Base-by-base conservation (phyloP, 2,888 invertebrate species). In the Tillus elongatus region DNA sequence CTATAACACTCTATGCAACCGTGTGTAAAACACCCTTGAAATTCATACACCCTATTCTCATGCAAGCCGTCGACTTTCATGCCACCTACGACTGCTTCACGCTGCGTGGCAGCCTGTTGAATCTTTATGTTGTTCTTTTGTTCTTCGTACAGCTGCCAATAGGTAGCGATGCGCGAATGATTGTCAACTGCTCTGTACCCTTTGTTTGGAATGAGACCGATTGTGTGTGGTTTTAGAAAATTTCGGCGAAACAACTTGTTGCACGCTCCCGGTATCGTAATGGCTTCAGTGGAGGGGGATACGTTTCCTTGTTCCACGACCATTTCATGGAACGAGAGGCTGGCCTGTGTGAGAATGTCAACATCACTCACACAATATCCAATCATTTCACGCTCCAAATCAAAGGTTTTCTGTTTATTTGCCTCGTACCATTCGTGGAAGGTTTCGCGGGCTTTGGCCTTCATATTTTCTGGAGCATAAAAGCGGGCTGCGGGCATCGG, bases 361-460 rank as follows among this genome's bases (percentile, higher is more conserved):
- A 43, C 44, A 31, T 42, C 45, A 9, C 14, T 4, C 9, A 30
- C 31, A 33, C 45, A 45, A 35, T 43, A 40, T 16, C 24, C 13
- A 3, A 37, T 16, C 3, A 43, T 36, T 31, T 45, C 40, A 1
- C 29, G 13, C n/a, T 41, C 24, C 10, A 44, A 28, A 33, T 46
- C 10, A 26, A 11, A 26, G 12, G 32, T 37, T 11, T 10, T 9
- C 15, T 4, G 12, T 12, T n/a, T 29, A 13, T 36, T 35, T 24
- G 48, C 39, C 2, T 40, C 28, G 27, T 51, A 45, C 51, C 54
- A 57, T 19, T 40, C 30, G n/a, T n/a, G n/a, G n/a, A n/a, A n/a
- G n/a, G n/a, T n/a, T n/a, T n/a, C n/a, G n/a, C n/a, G n/a, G n/a
- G n/a, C n/a, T n/a, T n/a, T n/a, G n/a, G n/a, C n/a, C n/a, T n/a